Percentiles rank a stretch among this genome's conserved stretches.
These are phyloP conservation scores for Eulemur coronatus DNA, from an alignment of 2,797 vertebrate species.

Conservation along the genomic window DNA sequence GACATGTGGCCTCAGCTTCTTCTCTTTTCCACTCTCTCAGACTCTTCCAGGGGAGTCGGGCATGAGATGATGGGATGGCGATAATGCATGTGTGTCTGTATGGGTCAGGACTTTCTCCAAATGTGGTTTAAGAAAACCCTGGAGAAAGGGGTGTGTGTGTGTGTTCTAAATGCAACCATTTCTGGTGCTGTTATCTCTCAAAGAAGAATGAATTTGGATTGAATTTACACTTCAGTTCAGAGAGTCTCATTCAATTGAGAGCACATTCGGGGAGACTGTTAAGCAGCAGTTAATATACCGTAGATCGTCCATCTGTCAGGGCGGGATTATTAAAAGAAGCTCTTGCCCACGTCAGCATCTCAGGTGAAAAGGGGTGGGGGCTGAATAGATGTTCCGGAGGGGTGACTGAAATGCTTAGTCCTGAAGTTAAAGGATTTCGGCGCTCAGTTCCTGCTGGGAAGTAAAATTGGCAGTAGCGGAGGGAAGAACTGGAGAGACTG, in stretches of 20 bases:
- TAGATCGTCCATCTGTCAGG: neutral
- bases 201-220: neutral
- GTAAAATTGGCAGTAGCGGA: constrained; percentile 48
- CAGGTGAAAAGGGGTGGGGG: neutral
- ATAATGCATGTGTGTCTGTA: neutral
- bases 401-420: neutral
- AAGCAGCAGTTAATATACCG: neutral
- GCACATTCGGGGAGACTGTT: neutral
- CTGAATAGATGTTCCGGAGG: neutral
- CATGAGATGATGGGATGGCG: neutral
- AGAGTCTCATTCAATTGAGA: neutral
- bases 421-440: neutral
- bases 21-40: neutral
- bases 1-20: neutral
- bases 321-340: constrained; percentile 8
- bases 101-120: neutral
- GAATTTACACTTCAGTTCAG: neutral
- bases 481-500: constrained; percentile 56
- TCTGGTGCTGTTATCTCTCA: neutral
- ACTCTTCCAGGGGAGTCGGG: neutral
- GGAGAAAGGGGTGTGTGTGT: neutral
- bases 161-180: neutral
- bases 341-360: constrained; percentile 19
- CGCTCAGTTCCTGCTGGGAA: constrained; percentile 21
- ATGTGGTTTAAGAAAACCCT: neutral